Evolutionary conservation across 1,140 invertebrate species (phyloP).

Genomic region (Aphaenogaster floridana): DNA sequence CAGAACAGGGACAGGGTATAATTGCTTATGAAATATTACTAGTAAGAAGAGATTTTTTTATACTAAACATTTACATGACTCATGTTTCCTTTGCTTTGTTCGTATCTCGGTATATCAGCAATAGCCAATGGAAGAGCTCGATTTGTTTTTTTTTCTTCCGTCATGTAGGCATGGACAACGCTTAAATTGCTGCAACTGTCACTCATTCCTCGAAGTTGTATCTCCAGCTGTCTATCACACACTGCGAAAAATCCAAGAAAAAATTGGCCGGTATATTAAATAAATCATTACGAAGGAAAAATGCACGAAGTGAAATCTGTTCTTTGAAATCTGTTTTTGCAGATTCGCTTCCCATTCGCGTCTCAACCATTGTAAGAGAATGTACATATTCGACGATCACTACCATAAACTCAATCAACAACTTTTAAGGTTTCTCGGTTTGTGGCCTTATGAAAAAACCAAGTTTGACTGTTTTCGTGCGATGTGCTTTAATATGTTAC

Average conservation of each 20-base stretch:
- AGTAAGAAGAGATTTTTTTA: background rate
- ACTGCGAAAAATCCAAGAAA: slow-evolving; percentile 7
- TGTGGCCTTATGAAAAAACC: slow-evolving; percentile 17
- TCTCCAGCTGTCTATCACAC: background rate
- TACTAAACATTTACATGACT: background rate
- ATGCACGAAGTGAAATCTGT: background rate
- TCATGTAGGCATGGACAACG: background rate
- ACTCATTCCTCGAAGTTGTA: slow-evolving; percentile 16
- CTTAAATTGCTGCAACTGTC: slow-evolving; percentile 50
- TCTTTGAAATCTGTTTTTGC: background rate
- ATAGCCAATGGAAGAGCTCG: background rate
- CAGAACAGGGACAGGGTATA: background rate
- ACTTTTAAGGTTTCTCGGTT: background rate
- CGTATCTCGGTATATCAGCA: background rate
- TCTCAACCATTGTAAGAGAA: background rate
- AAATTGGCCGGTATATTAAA: slow-evolving; percentile 7
- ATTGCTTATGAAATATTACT: slow-evolving; percentile 44
- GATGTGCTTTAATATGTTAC: background rate
- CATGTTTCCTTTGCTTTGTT: background rate
- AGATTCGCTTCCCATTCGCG: background rate
- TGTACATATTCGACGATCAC: slow-evolving; percentile 10
- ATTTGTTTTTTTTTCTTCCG: background rate
- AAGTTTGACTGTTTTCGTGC: slow-evolving; percentile 20
- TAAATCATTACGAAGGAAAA: background rate
- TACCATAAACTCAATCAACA: background rate